Evolutionary conservation across 2,797 vertebrate species (phyloP), one percentile per base, ranked within the genome.

Genomic region (Silurus aristotelis): DNA sequence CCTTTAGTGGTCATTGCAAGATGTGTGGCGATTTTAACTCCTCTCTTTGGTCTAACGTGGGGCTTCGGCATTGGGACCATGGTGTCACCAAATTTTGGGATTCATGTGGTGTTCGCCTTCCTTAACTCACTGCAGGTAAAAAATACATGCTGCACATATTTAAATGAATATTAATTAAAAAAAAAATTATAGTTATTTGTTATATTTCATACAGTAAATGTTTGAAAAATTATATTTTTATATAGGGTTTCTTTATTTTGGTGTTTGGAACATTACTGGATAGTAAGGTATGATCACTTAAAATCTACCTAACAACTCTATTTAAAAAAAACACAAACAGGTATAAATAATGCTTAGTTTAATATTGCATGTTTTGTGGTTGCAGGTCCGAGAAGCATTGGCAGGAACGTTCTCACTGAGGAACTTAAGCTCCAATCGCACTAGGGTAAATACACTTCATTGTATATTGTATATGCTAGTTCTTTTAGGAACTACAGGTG

Each of bases 31-130:
- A 93, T 98, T 86, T 93, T 99, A 88, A 97, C 97, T 0, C 96
- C 97, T 0, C 89, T 98, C 6, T 92, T 99, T 80, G 98, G 97
- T 64, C 92, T 97, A 76, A 99, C 97, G 0, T 99, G 97, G 98
- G 94, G 94, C 76, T 95, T 99, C 13, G 97, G 98, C 83, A 80
- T 97, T 6, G 93, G 92, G 87, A 92, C 82, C 46, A 22, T 95
- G 83, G 0, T 12, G 0, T 0, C n/a, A 1, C 80, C 89, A 31
- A 0, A 0, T 0, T 0, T 0, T 22, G 93, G 89, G 76, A 80
- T 93, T 48, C 90, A 94, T 8, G 78, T 91, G 71, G 8, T 92
- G 46, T 95, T 95, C 64, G 87, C 94, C 64, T 82, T 94, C 86
- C 92, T 94, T 85, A 95, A 95, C 71, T 94, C 94, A 79, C 80